Evolutionary conservation across 2,888 invertebrate genomes (phyloP), one percentile per base, ranked within the genome.

Genomic region (Chaetogeoica ovagalla): DNA sequence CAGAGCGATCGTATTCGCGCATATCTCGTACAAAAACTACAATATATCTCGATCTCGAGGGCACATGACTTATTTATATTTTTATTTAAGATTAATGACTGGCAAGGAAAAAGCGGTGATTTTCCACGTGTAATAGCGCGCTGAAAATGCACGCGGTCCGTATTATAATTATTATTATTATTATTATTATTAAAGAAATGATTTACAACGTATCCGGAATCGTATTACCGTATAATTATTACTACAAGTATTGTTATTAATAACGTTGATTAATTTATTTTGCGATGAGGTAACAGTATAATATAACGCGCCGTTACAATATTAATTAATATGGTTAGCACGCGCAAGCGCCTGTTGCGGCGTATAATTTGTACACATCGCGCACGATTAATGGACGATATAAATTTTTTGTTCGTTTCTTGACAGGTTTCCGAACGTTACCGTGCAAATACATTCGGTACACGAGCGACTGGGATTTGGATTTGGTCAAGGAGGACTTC

Each of bases 381-480:
- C n/a, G 7, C 52, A 15, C 23, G 23, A 52, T 19, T 30, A 52
- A 68, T 30, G 15, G 52, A 69, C 5, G 5, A 17, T 52, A 23
- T 57, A 59, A 55, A 63, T 65, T 1, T 30, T 30, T 30, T 4
- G 30, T 76, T 71, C 57, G 1, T 30, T 30, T 30, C 4, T 30
- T 30, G 30, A 30, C 63, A 79, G 79, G 55, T 65, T 79, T 79
- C 19, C 79, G 55, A 43, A 57, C 70, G 23, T n/a, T 79, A n/a
- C 63, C 70, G n/a, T 79, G 79, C 37, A 79, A 65, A 79, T 79
- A 79, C 37, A 55, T 79, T 30, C 71, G 55, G 55, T 79, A 79
- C 23, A 79, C 79, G 1, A 71, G 70, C 57, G 79, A 71, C 57
- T 79, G 79, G 79, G 70, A 71, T 57, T 65, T 39, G 43, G 57